Evolutionary conservation across 1,140 invertebrate species (phyloP).

Genomic region (Zaprionus inermis): DNA sequence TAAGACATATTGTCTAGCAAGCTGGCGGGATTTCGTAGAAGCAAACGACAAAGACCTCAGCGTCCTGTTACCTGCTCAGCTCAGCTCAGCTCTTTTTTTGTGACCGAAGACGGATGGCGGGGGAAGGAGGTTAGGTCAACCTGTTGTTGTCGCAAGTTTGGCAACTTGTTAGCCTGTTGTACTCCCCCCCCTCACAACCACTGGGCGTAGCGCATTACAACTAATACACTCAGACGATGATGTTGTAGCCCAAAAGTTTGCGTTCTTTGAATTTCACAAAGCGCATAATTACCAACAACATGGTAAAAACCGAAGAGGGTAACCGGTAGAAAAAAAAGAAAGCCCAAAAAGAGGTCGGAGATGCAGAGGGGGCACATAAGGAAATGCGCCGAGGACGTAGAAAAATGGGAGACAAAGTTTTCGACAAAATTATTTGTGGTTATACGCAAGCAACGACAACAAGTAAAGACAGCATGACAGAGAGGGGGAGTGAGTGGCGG

Average conservation of each 20-base stretch:
- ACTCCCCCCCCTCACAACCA: conserved; percentile 12
- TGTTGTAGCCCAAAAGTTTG: conserved; percentile 64
- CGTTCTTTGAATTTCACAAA: conserved; percentile 73
- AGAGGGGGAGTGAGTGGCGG: neutral
- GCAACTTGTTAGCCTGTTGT: conserved; percentile 55
- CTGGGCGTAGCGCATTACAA: conserved; percentile 72
- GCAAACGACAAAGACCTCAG: conserved; percentile 30
- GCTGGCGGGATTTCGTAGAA: conserved; percentile 4
- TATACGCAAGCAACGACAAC: conserved; percentile 45
- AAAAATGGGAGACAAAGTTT: conserved; percentile 63
- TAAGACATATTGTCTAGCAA: conserved; percentile 74
- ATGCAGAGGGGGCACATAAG: neutral
- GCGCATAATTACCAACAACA: conserved; percentile 82
- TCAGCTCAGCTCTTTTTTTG: conserved; percentile 27
- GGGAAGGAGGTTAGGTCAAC: conserved; percentile 31
- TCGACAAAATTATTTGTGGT: conserved; percentile 81
- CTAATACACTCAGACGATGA: conserved; percentile 74
- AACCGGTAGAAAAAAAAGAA: conserved; percentile 3
- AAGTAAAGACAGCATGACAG: conserved; percentile 40
- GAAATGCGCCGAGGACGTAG: conserved; percentile 21
- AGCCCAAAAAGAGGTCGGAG: neutral
- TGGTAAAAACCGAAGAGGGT: conserved; percentile 42
- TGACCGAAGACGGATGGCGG: too few relatives aligned
- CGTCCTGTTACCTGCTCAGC: conserved; percentile 20
- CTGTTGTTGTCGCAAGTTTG: conserved; percentile 71